A percentile compares a stretch with the other conserved stretches of the same genome.
These are phyloP conservation scores for Oncorhynchus clarkii DNA, from an alignment of 2,113 vertebrate species.

Conservation along the genomic window DNA sequence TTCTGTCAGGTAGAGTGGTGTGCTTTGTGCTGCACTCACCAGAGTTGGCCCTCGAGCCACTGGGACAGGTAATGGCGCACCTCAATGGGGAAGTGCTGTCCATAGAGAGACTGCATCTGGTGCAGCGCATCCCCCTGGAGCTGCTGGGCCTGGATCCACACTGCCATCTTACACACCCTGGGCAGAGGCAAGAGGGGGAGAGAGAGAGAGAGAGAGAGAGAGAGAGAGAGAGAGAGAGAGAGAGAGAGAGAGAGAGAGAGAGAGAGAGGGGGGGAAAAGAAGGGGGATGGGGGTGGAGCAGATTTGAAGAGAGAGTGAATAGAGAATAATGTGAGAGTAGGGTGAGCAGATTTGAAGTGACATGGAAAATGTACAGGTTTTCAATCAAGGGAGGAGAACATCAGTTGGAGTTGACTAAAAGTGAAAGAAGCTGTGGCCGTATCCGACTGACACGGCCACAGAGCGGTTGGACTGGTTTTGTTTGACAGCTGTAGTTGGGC, in stretches of 20 bases:
- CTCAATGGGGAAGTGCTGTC: constrained; percentile 97
- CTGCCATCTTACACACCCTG: constrained; percentile 89
- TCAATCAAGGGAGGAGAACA: background rate
- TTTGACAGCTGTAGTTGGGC: no score
- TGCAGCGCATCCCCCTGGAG: constrained; percentile 94
- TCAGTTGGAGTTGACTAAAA: background rate
- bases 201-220: no score
- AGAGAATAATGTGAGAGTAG: background rate
- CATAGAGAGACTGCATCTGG: constrained; percentile 97
- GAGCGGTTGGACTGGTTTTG: background rate
- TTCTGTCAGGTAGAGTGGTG: no score
- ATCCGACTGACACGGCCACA: background rate
- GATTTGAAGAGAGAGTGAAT: background rate
- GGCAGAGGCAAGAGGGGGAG: background rate
- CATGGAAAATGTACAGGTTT: no score
- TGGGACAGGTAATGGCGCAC: constrained; percentile 96
- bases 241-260: no score
- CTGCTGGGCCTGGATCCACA: constrained; percentile 99
- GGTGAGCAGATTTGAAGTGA: background rate
- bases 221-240: no score
- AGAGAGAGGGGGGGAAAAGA: no score
- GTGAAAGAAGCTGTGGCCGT: background rate
- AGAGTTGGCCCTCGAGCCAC: constrained; percentile 93
- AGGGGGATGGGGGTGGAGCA: background rate
- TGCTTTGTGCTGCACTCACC: constrained; percentile 69